These are phyloP conservation scores for Hiodon tergisus DNA, from an alignment of 2,113 vertebrate species.

Conservation along the genomic window DNA sequence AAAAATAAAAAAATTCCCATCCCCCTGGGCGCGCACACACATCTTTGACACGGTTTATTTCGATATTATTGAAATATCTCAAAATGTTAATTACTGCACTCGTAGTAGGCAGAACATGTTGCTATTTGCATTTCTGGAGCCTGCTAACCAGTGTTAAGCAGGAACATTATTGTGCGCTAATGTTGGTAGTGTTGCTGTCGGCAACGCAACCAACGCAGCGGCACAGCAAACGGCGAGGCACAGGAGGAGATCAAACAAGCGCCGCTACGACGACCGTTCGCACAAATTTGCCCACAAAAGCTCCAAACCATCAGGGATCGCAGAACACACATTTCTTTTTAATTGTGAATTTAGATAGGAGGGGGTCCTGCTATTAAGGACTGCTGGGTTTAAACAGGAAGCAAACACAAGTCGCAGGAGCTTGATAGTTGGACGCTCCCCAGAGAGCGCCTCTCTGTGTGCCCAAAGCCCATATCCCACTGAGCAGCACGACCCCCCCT, in stretches of 20 bases:
- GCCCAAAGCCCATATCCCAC: not conserved
- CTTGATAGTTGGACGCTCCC: not conserved
- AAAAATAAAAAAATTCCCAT: constrained; percentile 13
- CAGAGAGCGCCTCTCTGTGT: not conserved
- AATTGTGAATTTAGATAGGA: constrained; percentile 24
- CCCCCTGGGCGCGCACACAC: constrained; percentile 18
- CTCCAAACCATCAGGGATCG: constrained; percentile 24
- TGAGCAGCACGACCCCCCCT: not conserved
- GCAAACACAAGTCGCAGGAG: not conserved
- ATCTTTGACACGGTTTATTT: constrained; percentile 48
- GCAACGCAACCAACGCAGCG: constrained; percentile 33
- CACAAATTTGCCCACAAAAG: constrained; percentile 23
- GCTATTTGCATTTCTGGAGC: constrained; percentile 43
- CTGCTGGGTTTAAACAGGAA: constrained; percentile 2
- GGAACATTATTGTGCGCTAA: constrained; percentile 26
- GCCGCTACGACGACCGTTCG: constrained; percentile 22
- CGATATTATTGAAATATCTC: constrained; percentile 42
- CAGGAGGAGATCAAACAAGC: constrained; percentile 48
- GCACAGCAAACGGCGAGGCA: constrained; percentile 26
- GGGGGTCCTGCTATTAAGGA: constrained; percentile 28
- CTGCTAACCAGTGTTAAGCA: constrained; percentile 42
- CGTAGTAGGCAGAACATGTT: constrained; percentile 25
- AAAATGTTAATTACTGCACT: constrained; percentile 45
- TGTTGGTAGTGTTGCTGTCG: constrained; percentile 33
- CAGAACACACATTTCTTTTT: constrained; percentile 28